Base-by-base conservation (phyloP, 2,888 invertebrate genomes). In the Temnothorax rugatulus region DNA sequence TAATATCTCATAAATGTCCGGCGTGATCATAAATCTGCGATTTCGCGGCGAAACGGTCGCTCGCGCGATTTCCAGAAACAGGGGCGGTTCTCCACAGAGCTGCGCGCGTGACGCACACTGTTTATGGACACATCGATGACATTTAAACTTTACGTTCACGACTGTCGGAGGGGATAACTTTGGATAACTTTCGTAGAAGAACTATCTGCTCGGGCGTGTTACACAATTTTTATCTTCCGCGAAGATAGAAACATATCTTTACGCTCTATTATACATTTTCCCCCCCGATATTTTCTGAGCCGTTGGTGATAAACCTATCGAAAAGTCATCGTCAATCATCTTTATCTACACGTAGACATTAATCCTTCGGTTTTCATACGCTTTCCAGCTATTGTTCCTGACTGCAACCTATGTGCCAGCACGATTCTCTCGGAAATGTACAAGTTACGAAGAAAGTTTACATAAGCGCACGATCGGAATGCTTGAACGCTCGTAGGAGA, bases 21-120 rank as follows among this genome's bases (percentile, higher is more conserved):
- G 47, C 52, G 38, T 29, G 83, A n/a, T 50, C 69, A 75, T 90
- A 90, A 90, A 90, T 90, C 86, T 87, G 57, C 59, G 82, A 34
- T 90, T 73, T 89, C 90, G 86, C 86, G 75, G 86, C 57, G 86
- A 89, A 41, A 25, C 68, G 81, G 74, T 74, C 71, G 75, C 83
- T 69, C 61, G 84, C 66, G 79, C 71, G 87, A 90, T 84, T 86
- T 84, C 82, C 25, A 83, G 81, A 87, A 84, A 25, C 44, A n/a
- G 41, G 57, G 44, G 57, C 69, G 77, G 34, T 29, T 38, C 61
- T 63, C 61, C 61, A n/a, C 21, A 34, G 41, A n/a, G 13, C 25
- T 9, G 11, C 18, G 8, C 11, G 52, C 11, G 52, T 34, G 34
- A 52, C 66, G 38, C 25, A 59, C 18, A 34, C 34, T 34, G 21